Conservation (phyloP, 2,797 vertebrate species). For the Danionella dracula region DNA sequence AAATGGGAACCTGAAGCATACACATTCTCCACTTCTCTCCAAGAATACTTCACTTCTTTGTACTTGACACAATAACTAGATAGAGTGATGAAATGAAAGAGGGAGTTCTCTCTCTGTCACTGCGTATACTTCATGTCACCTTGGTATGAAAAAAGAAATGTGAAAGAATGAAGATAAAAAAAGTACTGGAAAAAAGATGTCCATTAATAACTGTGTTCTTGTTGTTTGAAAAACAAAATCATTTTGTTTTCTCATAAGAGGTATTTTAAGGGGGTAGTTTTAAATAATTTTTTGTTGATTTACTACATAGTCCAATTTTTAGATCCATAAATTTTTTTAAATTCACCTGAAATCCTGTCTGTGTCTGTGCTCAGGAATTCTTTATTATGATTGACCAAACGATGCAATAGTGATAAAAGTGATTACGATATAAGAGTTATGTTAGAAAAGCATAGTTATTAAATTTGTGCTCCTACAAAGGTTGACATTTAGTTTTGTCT, state of each 20-base stretch:
- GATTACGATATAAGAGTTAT: too few species aligned
- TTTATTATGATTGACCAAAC: too few species aligned
- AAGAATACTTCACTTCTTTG: conserved; percentile 64
- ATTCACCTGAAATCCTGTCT: too few species aligned
- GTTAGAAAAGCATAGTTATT: too few species aligned
- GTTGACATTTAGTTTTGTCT: too few species aligned
- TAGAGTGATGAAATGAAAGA: conserved; percentile 23
- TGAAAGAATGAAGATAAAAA: conserved; percentile 49
- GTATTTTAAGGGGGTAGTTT: too few species aligned
- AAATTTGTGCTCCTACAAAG: too few species aligned
- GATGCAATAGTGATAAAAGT: too few species aligned
- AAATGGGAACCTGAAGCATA: conserved; percentile 44
- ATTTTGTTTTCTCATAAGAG: conserved; percentile 42
- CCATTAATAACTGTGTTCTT: conserved; percentile 60
- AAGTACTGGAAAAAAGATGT: conserved; percentile 60
- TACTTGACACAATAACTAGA: conserved; percentile 59
- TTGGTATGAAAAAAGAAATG: conserved; percentile 48
- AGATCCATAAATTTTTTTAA: too few species aligned
- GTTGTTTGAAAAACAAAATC: conserved; percentile 55
- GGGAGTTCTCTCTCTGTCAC: conserved; percentile 49
- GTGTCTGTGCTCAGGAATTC: too few species aligned
- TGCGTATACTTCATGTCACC: conserved; percentile 49
- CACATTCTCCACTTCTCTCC: conserved; percentile 54
- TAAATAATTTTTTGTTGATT: too few species aligned
- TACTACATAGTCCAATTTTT: too few species aligned